These are phyloP conservation scores for Marmota monax DNA, from an alignment of 2,113 vertebrate genomes.

Conservation along the genomic window DNA sequence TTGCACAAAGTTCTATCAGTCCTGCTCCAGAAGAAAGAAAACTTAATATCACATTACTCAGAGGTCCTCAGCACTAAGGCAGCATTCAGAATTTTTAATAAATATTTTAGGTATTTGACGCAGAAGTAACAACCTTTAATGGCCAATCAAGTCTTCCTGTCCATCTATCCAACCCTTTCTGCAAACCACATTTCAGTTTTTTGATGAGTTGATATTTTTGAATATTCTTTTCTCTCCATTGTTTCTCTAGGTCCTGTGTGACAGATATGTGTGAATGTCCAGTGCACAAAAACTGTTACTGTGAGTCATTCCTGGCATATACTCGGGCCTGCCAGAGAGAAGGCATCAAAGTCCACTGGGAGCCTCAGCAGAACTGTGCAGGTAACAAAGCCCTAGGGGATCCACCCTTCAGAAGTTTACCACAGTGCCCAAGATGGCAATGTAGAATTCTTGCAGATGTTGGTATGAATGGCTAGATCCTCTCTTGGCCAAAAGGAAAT, in stretches of 20 bases:
- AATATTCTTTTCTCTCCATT: slow-evolving; percentile 52
- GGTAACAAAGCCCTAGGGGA: slow-evolving; percentile 87
- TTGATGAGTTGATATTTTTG: background rate
- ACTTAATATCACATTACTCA: background rate
- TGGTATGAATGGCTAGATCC: background rate
- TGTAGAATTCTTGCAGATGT: fast-evolving
- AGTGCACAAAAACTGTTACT: slow-evolving; percentile 98
- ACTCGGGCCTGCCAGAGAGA: slow-evolving; percentile 96
- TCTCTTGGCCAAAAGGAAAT: background rate
- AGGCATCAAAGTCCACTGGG: slow-evolving; percentile 93
- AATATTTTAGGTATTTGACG: background rate
- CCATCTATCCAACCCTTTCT: background rate
- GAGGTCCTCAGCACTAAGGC: background rate
- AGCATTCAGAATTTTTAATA: background rate
- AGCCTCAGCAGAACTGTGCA: slow-evolving; percentile 92
- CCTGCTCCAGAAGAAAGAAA: background rate
- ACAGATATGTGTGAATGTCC: slow-evolving; percentile 99
- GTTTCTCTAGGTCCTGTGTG: slow-evolving; percentile 94
- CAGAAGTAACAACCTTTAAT: background rate
- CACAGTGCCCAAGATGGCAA: fast-evolving
- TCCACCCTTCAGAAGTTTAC: background rate
- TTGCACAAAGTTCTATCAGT: background rate
- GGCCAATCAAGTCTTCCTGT: background rate
- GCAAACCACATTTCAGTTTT: background rate
- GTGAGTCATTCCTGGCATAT: slow-evolving; percentile 97